Base-by-base conservation (phyloP, 2,113 vertebrate genomes). In the Pardalotus punctatus region DNA sequence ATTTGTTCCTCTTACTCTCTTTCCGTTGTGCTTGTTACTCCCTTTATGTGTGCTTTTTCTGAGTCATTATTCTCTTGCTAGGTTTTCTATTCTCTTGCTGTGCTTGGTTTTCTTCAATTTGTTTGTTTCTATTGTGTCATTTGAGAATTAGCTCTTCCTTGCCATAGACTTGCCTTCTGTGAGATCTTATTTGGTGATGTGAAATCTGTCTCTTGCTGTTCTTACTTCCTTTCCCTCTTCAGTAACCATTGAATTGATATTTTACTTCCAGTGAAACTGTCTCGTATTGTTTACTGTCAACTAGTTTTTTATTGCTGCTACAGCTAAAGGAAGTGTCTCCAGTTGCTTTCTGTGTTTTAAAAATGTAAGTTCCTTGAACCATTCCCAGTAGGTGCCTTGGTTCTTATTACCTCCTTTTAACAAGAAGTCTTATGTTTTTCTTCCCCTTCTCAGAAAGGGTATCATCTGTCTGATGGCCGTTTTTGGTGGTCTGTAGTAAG, bases 131-230 rank as follows among this genome's bases (percentile, higher is more conserved):
- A 16, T 86, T 88, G 67, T 90, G 79, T 58, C 71, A 62, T 47
- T 94, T 58, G 60, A 93, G 79, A 93, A 85, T 87, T 89, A 87
- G 88, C 48, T 95, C 40, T 87, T 94, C 81, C 14, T 67, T 94
- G 57, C 56, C 9, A 10, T 84, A 74, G 64, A 45, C 45, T 66
- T 86, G 72, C 50, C 56, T 43, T 87, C 60, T 93, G 33, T 9
- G 5, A 51, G 48, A 40, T 93, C n/a, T 85, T 81, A 38, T 14
- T 79, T 72, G 69, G 50, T n/a, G 36, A 35, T 61, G 53, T 67
- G 80, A 72, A 85, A 69, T 85, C 51, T 74, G 18, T 81, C 17
- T 82, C 14, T 71, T 64, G 70, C 57, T 85, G 31, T 91, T 85
- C 38, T 89, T 84, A 53, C 67, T 93, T 90, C 61, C 51, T 87